Evolutionary conservation across 2,113 vertebrate genomes (phyloP), one percentile per base, ranked within the genome.

Genomic region (Centropus bengalensis): DNA sequence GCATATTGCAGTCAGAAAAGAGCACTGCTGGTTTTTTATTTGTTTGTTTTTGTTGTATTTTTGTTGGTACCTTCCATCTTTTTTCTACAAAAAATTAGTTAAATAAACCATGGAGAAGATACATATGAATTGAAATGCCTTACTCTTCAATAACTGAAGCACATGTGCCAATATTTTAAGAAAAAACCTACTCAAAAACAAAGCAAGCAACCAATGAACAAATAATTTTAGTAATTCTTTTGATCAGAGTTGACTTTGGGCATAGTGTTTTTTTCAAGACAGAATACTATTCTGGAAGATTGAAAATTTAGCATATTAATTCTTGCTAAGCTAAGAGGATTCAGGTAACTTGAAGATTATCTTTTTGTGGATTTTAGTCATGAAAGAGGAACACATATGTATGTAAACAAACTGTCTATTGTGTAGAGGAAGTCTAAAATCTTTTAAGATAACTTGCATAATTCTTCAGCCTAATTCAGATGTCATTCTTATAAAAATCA

Each of bases 381-480:
- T 68, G 36, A 55, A 89, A 74, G 28, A 24, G 11, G 12, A 85
- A 47, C 38, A 69, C 4, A 38, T 79, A 45, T 58, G 9, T 24
- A 33, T 36, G 88, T 6, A 79, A 56, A 11, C 16, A 38, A 69
- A 67, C 20, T 59, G 59, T 21, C 16, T 62, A 4, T 54, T 71
- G 6, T 33, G 19, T 58, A 64, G 59, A 89, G 13, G 40, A 93
- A 24, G 26, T 19, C 60, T 77, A 86, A 89, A 71, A 81, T 70
- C 6, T 62, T 83, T 94, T 83, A 88, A 67, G 44, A 54, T 32
- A 89, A 69, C 42, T 44, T 69, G 30, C 12, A 12, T 58, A 81
- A 62, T 45, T 62, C 67, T 88, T 87, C 70, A 60, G 64, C 32
- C 54, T 94, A 77, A 94, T 95, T 95, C 93, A 92, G 38, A 91